Evolutionary conservation across 2,888 invertebrate species (phyloP).

Genomic region (Germaria angustata): DNA sequence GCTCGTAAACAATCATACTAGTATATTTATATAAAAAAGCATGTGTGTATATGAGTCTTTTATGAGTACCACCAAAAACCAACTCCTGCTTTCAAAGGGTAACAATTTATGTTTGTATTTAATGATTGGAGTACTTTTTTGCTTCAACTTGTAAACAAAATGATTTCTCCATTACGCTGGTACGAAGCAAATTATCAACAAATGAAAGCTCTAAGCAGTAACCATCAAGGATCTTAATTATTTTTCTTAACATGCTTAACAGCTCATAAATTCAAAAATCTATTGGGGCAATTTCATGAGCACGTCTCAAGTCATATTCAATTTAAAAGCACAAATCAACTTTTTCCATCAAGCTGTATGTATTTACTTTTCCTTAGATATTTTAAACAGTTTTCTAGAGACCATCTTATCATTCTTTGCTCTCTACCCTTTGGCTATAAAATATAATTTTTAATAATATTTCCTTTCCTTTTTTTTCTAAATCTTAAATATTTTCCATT

Average conservation of each 20-base stretch:
- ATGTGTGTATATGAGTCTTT: background rate
- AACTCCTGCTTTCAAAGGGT: background rate
- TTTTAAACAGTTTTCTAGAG: background rate
- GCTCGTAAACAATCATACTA: no score
- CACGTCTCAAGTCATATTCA: background rate
- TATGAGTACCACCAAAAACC: background rate
- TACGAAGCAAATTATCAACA: background rate
- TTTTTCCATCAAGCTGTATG: background rate
- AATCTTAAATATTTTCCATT: background rate
- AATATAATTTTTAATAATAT: background rate
- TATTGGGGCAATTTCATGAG: background rate
- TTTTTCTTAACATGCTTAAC: background rate
- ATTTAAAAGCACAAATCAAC: background rate
- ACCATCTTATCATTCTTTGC: no score
- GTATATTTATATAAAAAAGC: no score
- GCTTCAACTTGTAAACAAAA: background rate
- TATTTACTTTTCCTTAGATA: background rate
- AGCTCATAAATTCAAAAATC: background rate
- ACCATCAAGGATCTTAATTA: background rate
- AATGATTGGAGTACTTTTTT: background rate
- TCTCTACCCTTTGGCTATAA: background rate
- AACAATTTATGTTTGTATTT: slow-evolving; percentile 1
- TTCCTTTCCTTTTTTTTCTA: background rate
- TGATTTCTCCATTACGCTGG: background rate
- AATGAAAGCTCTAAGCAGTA: background rate